Conservation (phyloP, 2,888 invertebrate genomes). For the Diaphora mendica region DNA sequence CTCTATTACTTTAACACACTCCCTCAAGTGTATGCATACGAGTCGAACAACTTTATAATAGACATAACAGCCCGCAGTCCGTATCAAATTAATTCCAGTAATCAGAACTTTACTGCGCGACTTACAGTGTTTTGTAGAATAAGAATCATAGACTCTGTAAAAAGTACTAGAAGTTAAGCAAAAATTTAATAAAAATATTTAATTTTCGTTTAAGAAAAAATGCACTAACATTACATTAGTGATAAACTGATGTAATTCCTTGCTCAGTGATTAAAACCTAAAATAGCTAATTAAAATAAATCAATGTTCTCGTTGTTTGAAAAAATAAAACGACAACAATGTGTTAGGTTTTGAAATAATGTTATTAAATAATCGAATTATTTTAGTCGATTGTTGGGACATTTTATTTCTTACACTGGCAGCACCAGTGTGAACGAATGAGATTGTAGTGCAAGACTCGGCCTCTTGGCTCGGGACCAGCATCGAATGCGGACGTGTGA, state of each 20-base stretch:
- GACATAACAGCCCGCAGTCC: background rate
- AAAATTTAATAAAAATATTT: background rate
- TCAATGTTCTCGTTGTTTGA: background rate
- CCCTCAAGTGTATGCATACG: slow-evolving; percentile 60
- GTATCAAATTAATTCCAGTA: slow-evolving; percentile 35
- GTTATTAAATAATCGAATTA: too few relatives aligned
- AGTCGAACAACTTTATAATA: slow-evolving; percentile 60
- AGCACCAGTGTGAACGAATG: too few relatives aligned
- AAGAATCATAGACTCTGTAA: background rate
- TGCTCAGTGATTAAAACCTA: background rate
- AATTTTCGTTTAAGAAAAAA: too few relatives aligned
- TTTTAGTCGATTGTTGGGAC: too few relatives aligned
- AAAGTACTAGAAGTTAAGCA: background rate
- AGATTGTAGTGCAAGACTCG: too few relatives aligned
- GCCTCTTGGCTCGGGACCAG: too few relatives aligned
- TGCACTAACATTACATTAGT: too few relatives aligned
- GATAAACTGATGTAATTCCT: background rate
- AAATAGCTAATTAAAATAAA: background rate
- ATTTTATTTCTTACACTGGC: too few relatives aligned
- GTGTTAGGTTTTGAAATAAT: too few relatives aligned
- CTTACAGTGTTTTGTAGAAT: slow-evolving; percentile 13
- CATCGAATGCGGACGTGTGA: too few relatives aligned
- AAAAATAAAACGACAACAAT: background rate
- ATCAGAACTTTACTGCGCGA: slow-evolving; percentile 29
- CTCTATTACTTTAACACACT: slow-evolving; percentile 77